Conservation (phyloP, 2,888 invertebrate genomes). For the Ferrisia virgata region DNA sequence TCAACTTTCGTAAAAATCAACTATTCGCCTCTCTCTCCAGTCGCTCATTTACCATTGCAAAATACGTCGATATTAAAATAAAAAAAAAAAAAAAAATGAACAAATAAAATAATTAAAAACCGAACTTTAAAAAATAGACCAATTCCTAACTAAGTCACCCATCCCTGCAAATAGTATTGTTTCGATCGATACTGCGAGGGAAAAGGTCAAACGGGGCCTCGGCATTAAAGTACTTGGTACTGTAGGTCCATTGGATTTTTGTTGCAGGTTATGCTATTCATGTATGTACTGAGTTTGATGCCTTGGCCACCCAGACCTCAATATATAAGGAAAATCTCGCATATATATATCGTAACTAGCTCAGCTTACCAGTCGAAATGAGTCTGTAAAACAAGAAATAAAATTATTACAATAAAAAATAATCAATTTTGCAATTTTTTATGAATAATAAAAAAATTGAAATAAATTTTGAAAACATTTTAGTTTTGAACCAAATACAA, state of each 20-base stretch:
- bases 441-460: not conserved
- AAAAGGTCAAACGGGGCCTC: constrained; percentile 38
- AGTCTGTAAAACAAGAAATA: not conserved
- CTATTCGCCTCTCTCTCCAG: too few relatives aligned
- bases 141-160: too few relatives aligned
- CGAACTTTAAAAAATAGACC: too few relatives aligned
- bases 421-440: too few relatives aligned
- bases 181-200: not conserved
- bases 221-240: constrained; percentile 41
- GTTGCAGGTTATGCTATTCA: constrained; percentile 32
- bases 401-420: not conserved
- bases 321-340: not conserved
- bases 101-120: too few relatives aligned
- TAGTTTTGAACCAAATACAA: too few relatives aligned
- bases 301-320: constrained; percentile 32
- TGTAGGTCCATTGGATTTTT: constrained; percentile 40
- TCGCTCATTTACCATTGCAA: too few relatives aligned
- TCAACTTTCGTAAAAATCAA: too few relatives aligned
- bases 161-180: too few relatives aligned
- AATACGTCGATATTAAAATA: too few relatives aligned
- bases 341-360: not conserved
- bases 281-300: constrained; percentile 41
- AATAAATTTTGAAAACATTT: not conserved
- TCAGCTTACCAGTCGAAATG: not conserved
- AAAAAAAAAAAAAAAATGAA: too few relatives aligned